Base-by-base conservation (phyloP, 2,888 invertebrate species). In the Melanotus villosus region DNA sequence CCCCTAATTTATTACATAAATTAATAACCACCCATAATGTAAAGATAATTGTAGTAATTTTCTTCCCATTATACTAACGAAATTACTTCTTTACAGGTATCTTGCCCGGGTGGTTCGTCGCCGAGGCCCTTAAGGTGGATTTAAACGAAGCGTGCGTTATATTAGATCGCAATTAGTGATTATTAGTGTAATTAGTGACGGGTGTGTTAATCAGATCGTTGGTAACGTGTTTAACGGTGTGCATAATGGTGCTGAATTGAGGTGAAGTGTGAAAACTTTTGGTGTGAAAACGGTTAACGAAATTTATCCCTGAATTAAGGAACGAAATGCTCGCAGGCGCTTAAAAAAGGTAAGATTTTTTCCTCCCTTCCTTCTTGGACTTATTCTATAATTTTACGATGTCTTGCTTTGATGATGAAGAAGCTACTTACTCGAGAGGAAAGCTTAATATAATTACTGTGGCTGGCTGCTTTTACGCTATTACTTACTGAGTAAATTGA, bases 171-270 rank as follows among this genome's bases (percentile, higher is more conserved):
- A 59, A 59, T 59, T 59, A 59, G 59, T 59, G 43, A 45, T 45
- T 34, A 52, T 62, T 62, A 52, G 47, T 52, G 52, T 52, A 62
- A 62, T 62, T 62, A 62, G 52, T 62, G 62, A 36, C 47, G 62
- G 62, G 62, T 38, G 62, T 62, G 62, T 47, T 47, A 62, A 62
- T 62, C 50, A 38, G 38, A 62, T 38, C 50, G 50, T 30, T 47
- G 26, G 32, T 23, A 36, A 38, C 38, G 62, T 52, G 62, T 14
- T 62, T 23, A 62, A 52, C 52, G 52, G 62, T 36, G 62, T 62
- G 62, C 50, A 50, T 47, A 36, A 62, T 52, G 47, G 50, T 50
- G 47, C 38, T 41, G 23, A 62, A 36, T 47, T 62, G 45, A 62
- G 26, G 62, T 62, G 50, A 62, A 62, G 62, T 62, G 62, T 50